A percentile compares a stretch with the other conserved stretches of the same genome.
These are phyloP conservation scores for Pomacea canaliculata DNA, from an alignment of 2,888 invertebrate genomes.

Conservation along the genomic window DNA sequence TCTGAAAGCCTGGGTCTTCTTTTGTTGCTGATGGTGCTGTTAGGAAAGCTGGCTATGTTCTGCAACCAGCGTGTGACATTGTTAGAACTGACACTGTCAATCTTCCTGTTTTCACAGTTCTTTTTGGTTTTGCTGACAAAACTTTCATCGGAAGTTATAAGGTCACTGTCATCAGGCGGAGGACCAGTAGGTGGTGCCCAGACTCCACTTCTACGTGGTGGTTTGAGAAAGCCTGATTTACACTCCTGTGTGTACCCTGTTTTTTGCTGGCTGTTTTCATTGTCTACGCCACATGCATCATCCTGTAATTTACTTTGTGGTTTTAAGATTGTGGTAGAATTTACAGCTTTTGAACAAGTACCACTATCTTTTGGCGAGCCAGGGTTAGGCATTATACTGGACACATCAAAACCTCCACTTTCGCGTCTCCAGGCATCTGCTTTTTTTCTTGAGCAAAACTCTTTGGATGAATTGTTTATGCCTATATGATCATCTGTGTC, in stretches of 20 bases:
- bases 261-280: slow-evolving; percentile 25
- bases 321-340: neutral
- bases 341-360: neutral
- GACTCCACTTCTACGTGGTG: neutral
- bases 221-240: neutral
- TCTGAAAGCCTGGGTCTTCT: slow-evolving; percentile 10
- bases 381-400: neutral
- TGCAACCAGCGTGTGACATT: slow-evolving; percentile 12
- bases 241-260: slow-evolving; percentile 41
- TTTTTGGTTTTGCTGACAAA: slow-evolving; percentile 20
- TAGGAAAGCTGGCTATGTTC: neutral
- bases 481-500: no score
- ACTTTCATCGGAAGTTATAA: slow-evolving; percentile 37
- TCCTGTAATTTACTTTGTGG: neutral
- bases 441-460: no score
- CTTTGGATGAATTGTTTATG: no score
- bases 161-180: slow-evolving; percentile 30
- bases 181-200: slow-evolving; percentile 26
- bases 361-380: neutral
- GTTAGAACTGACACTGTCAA: neutral
- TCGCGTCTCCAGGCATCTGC: no score
- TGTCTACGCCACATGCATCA: neutral
- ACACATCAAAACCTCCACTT: neutral
- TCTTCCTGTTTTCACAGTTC: neutral
- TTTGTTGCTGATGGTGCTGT: neutral